These are phyloP conservation scores for Melipona quadrifasciata DNA, from an alignment of 1,140 invertebrate genomes.

Conservation along the genomic window DNA sequence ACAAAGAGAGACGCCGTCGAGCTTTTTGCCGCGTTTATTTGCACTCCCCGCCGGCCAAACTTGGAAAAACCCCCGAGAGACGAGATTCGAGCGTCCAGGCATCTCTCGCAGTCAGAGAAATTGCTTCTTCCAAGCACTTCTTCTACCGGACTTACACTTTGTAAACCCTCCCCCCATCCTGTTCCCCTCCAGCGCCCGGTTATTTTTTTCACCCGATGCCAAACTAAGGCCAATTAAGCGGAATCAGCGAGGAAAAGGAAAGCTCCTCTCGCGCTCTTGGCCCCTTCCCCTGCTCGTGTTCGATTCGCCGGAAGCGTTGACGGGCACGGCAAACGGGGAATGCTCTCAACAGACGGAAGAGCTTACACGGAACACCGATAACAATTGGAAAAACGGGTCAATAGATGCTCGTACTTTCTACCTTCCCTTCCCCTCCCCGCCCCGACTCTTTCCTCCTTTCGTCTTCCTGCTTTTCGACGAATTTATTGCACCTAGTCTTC, in stretches of 20 bases:
- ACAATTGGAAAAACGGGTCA: constrained; percentile 56
- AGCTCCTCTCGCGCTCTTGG: neutral
- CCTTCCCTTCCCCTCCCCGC: neutral
- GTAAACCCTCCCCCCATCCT: neutral
- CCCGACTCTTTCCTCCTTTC: constrained; percentile 11
- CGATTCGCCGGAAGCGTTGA: constrained; percentile 48
- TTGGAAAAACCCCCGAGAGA: neutral
- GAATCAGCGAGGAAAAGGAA: constrained; percentile 13
- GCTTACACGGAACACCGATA: constrained; percentile 52
- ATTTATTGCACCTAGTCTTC: constrained; percentile 6
- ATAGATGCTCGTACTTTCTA: constrained; percentile 25
- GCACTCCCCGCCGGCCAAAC: neutral
- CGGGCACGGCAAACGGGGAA: constrained; percentile 27
- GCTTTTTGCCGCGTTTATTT: neutral
- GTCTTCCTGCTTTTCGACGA: neutral
- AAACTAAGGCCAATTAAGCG: constrained; percentile 28
- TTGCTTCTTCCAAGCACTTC: neutral
- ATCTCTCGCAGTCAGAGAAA: neutral
- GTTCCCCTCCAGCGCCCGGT: neutral
- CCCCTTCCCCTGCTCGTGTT: neutral
- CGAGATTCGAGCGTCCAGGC: neutral
- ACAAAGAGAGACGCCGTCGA: neutral
- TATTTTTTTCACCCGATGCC: constrained; percentile 27
- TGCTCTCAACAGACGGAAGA: constrained; percentile 39
- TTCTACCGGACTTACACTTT: neutral